phyloP scores from a whole-genome alignment of 2,113 vertebrate genomes.

The Zeus faber region DNA sequence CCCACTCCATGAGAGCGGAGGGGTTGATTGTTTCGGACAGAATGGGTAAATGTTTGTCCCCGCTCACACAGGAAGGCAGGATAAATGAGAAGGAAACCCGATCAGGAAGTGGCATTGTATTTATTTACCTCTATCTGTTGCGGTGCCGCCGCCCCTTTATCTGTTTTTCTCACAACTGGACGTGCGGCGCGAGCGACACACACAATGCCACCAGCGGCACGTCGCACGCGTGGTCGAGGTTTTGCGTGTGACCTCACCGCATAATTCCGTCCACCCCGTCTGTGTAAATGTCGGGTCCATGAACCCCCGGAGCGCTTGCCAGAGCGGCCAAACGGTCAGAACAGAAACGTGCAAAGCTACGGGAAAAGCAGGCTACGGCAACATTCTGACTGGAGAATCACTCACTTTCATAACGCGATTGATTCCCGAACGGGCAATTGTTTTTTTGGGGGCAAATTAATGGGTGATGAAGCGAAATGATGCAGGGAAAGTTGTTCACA shows the following conservation, averaged over 20 bases:
- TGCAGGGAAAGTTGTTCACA: slow-evolving; percentile 59
- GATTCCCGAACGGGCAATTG: slow-evolving; percentile 60
- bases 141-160: too few species aligned
- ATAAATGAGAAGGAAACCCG: slow-evolving; percentile 43
- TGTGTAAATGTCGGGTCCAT: not conserved
- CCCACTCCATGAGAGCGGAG: slow-evolving; percentile 26
- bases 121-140: too few species aligned
- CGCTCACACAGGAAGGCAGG: slow-evolving; percentile 54
- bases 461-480: slow-evolving; percentile 67
- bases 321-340: not conserved
- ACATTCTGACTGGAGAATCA: slow-evolving; percentile 35
- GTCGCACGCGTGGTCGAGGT: slow-evolving; percentile 34
- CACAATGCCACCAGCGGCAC: slow-evolving; percentile 41
- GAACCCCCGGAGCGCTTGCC: not conserved
- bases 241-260: slow-evolving; percentile 24
- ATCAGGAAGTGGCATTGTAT: slow-evolving; percentile 54
- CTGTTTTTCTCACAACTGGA: slow-evolving; percentile 49
- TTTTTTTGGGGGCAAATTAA: slow-evolving; percentile 63
- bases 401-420: slow-evolving; percentile 58
- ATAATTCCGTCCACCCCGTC: slow-evolving; percentile 14
- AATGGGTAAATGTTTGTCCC: slow-evolving; percentile 50
- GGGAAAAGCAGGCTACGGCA: slow-evolving; percentile 28
- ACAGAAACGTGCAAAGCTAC: slow-evolving; percentile 7
- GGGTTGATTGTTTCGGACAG: slow-evolving; percentile 43
- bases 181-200: slow-evolving; percentile 41